These are phyloP conservation scores for Anabacerthia variegaticeps DNA, from an alignment of 2,797 vertebrate species.

Conservation along the genomic window DNA sequence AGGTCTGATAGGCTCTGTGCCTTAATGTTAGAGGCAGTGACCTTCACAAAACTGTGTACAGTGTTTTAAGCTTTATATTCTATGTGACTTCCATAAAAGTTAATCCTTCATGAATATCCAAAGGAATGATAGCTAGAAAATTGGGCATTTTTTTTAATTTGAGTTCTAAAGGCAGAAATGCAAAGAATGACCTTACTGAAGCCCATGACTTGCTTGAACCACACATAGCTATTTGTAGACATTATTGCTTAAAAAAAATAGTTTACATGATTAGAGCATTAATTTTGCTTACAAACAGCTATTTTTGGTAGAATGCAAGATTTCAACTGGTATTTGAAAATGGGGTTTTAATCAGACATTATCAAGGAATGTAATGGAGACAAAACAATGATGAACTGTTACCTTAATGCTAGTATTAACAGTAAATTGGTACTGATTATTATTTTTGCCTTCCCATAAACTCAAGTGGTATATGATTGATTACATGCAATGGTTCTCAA, in stretches of 20 bases:
- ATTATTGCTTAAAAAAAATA: not conserved
- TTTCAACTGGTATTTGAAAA: not conserved
- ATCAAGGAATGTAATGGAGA: not conserved
- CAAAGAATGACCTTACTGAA: not conserved
- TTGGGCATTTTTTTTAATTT: not conserved
- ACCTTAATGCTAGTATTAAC: not conserved
- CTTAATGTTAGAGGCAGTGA: conserved; percentile 33
- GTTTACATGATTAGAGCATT: not conserved
- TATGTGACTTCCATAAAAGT: not conserved
- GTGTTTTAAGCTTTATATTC: not conserved
- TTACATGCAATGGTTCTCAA: not conserved
- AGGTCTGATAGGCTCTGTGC: not conserved
- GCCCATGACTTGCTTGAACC: not conserved
- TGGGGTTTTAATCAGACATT: not conserved
- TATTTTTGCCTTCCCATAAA: conserved; percentile 3
- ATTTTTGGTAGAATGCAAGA: not conserved
- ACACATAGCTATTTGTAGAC: not conserved
- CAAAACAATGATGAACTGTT: not conserved
- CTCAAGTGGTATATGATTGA: not conserved
- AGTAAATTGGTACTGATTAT: not conserved
- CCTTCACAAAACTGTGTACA: conserved; percentile 17
- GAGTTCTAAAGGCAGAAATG: not conserved
- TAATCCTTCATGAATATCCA: not conserved
- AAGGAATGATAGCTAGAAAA: not conserved
- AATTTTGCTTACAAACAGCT: not conserved